Percentiles rank a stretch among this genome's conserved stretches.
Evolutionary conservation across 2,113 vertebrate genomes (phyloP).

Genomic region (Tyto alba): DNA sequence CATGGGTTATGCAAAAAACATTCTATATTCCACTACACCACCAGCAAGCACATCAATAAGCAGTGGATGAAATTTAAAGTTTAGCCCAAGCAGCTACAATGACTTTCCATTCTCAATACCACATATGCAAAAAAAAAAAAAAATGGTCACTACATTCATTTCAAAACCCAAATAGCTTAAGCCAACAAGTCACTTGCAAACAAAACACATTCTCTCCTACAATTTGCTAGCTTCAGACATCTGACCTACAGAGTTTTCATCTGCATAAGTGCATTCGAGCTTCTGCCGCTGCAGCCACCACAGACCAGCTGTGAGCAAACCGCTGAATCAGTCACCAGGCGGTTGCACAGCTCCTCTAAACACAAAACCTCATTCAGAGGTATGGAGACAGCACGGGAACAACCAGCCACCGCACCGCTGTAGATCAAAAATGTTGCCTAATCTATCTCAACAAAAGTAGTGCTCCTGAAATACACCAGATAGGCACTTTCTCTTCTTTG

Average conservation of each 20-base stretch:
- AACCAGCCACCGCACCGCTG: not conserved
- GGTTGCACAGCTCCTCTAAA: not conserved
- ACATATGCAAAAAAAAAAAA: not conserved
- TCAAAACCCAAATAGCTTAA: conserved; percentile 13
- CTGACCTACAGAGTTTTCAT: conserved; percentile 4
- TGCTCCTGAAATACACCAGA: not conserved
- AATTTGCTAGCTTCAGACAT: conserved; percentile 23
- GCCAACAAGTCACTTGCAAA: not conserved
- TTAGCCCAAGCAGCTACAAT: not conserved
- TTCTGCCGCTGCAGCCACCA: not conserved
- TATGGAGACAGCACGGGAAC: not conserved
- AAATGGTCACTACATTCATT: not conserved
- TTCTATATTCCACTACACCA: not conserved
- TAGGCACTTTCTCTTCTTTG: not conserved
- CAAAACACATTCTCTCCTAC: conserved; percentile 48
- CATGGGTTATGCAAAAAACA: not conserved
- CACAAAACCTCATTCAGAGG: conserved; percentile 4
- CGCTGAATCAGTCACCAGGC: not conserved
- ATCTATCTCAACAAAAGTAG: not conserved
- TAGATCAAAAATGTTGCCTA: accelerated
- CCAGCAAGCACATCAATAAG: not conserved
- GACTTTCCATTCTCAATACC: not conserved
- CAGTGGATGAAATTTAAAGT: not conserved
- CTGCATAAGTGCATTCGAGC: not conserved
- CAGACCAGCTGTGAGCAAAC: not conserved